Base-by-base conservation (phyloP, 1,140 invertebrate genomes). In the Mactra quadrangularis region DNA sequence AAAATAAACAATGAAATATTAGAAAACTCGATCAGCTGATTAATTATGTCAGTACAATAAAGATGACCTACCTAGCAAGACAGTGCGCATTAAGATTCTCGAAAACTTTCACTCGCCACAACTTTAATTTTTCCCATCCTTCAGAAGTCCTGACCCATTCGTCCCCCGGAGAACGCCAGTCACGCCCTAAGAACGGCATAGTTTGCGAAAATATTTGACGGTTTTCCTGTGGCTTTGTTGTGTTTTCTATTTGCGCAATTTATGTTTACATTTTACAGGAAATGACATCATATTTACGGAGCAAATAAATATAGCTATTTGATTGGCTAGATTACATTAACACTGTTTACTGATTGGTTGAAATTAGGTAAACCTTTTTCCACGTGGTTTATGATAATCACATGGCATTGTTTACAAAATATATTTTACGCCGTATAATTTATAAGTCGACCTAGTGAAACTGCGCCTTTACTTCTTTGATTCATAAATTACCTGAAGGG, bases 141-240 rank as follows among this genome's bases (percentile, higher is more conserved):
- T 98, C 97, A 86, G 97, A 96, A 41, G 98, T 99, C 94, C 98
- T 98, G 22, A 99, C 97, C 98, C 98, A 99, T 90, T 97, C 96
- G 93, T 99, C 98, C 45, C 98, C 98, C 52, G 98, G 97, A 76
- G 97, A 98, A 90, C 98, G 86, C 93, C 95, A 95, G 86, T 95
- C 95, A 89, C 92, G 91, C 82, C 95, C 95, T 81, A 95, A 92
- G 94, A 99, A 99, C 87, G 98, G 98, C 98, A 99, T 99, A 78
- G 72, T 93, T 41, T 4, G 25, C 52, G 25, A 60, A 57, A 81
- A n/a, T 19, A 70, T 60, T 50, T n/a, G 35, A 27, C 68, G 57
- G 31, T 13, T 70, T 55, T 31, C 64, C 83, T 19, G n/a, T 15
- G 31, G 47, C 4, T 33, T 38, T 50, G 71, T 85, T 87, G 79